Percentiles rank a stretch among this genome's conserved stretches.
These are phyloP conservation scores for Siniperca chuatsi DNA, from an alignment of 2,113 vertebrate genomes.

Conservation along the genomic window DNA sequence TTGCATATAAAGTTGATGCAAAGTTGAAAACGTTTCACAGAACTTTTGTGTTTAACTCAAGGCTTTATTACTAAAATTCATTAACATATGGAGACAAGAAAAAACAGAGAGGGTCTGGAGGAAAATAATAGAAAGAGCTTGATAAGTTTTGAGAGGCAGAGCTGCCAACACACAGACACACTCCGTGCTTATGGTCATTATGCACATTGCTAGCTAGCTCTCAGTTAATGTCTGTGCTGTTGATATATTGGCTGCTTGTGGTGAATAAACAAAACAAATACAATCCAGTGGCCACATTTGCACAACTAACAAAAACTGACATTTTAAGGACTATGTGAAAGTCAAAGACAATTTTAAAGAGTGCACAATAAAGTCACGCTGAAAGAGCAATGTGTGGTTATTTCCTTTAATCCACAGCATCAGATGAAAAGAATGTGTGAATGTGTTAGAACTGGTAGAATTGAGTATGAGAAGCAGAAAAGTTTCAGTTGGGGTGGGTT, in stretches of 20 bases:
- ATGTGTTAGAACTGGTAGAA: slow-evolving; percentile 5
- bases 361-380: background rate
- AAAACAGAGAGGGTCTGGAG: background rate
- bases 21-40: background rate
- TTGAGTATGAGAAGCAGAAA: background rate
- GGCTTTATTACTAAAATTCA: background rate
- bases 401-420: slow-evolving; percentile 2
- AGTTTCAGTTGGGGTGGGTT: slow-evolving; percentile 10
- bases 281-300: background rate
- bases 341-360: background rate
- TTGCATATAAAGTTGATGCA: background rate
- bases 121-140: background rate
- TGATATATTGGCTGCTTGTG: too few species aligned
- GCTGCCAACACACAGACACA: background rate
- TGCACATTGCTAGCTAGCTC: too few species aligned
- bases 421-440: slow-evolving; percentile 14
- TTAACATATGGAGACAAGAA: background rate
- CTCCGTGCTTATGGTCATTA: too few species aligned
- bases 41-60: background rate
- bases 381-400: background rate
- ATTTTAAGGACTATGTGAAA: background rate
- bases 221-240: too few species aligned
- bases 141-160: background rate
- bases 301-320: background rate
- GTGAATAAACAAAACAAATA: background rate